Evolutionary conservation across 2,888 invertebrate species (phyloP), one percentile per base, ranked within the genome.

Genomic region (Cantharis nigra): DNA sequence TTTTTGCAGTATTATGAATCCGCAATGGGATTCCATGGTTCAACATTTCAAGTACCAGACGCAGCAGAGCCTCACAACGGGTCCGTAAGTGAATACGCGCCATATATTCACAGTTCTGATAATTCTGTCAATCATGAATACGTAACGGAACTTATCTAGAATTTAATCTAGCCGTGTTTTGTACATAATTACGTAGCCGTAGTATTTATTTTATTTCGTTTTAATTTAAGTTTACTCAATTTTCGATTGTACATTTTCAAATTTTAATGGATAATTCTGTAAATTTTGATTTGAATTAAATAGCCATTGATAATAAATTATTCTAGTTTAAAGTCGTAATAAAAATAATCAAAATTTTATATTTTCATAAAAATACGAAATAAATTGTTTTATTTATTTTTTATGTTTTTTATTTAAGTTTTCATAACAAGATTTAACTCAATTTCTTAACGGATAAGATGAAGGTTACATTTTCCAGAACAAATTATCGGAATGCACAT

Each of bases 21-120:
- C 63, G 91, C 92, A 20, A 90, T 92, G 89, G 92, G 92, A 80
- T 92, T 92, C 84, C 92, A 92, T 88, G 94, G 94, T 13, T 94
- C 94, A 82, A 94, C 94, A 77, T 94, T 94, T 86, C 94, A 94
- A 87, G 95, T 94, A 11, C 94, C 94, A 14, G 89, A 89, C 65
- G 87, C 90, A 0, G 88, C 90, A 0, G 89, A 67, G n/a, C 13
- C 65, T 2, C 20, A 67, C 26, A 67, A 88, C 67, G 49, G 49
- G n/a, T 49, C 49, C 7, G 91, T 80, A 89, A 1, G 90, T 89
- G 16, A 90, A 89, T 84, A 91, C 89, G 0, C 26, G 33, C 62
- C 70, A 65, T 70, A 64, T 23, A 64, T 14, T 28, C 70, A 49
- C 65, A 73, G 65, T 26, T 26, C 65, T 13, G 65, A 67, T 67